Evolutionary conservation across 1,140 invertebrate genomes (phyloP).

Genomic region (Octopus sinensis): DNA sequence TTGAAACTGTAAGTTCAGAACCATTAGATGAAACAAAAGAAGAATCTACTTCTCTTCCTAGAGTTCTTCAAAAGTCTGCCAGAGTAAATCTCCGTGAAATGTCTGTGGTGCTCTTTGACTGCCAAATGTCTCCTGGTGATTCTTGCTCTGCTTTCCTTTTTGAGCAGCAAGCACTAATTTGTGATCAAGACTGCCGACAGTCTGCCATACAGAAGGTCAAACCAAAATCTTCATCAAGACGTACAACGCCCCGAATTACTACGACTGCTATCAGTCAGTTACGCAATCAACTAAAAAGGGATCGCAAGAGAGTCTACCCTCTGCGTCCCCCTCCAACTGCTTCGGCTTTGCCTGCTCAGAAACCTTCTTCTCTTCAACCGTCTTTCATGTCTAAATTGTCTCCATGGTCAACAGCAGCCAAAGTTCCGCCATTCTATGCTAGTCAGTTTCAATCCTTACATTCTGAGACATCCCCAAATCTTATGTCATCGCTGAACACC

Average conservation of each 20-base stretch:
- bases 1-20: too few relatives aligned
- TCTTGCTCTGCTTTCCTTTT: not conserved
- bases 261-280: not conserved
- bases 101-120: not conserved
- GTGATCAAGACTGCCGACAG: not conserved
- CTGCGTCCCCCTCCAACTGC: not conserved
- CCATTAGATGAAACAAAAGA: too few relatives aligned
- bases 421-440: too few relatives aligned
- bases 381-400: too few relatives aligned
- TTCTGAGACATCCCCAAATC: too few relatives aligned
- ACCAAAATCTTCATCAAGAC: not conserved
- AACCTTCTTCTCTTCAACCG: not conserved
- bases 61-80: too few relatives aligned
- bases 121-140: not conserved
- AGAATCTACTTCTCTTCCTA: too few relatives aligned
- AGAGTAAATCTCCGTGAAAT: not conserved
- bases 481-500: too few relatives aligned
- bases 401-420: too few relatives aligned
- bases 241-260: too few relatives aligned
- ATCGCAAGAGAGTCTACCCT: not conserved
- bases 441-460: too few relatives aligned
- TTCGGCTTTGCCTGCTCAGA: not conserved
- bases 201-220: not conserved
- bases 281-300: not conserved
- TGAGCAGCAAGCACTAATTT: not conserved